phyloP scores from a whole-genome alignment of 2,888 invertebrate genomes.

The Lasioglossum zephyrum region DNA sequence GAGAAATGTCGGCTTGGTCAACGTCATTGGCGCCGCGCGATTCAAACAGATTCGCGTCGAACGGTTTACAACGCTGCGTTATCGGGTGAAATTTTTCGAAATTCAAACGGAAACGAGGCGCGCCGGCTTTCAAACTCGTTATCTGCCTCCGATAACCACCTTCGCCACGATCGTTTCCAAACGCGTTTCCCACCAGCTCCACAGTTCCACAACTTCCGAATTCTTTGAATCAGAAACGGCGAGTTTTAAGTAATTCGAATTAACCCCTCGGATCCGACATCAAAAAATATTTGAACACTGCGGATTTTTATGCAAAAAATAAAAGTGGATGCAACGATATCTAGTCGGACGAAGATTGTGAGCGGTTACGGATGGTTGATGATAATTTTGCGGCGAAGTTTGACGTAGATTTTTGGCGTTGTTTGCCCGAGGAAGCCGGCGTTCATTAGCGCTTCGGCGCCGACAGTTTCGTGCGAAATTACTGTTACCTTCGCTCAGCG shows the following conservation, averaged over 20 bases:
- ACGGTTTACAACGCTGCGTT: not conserved
- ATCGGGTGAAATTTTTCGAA: not conserved
- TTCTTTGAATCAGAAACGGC: not conserved
- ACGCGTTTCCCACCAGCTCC: not conserved
- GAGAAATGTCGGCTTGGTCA: slow-evolving; percentile 16
- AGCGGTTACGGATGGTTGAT: not conserved
- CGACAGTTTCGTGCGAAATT: slow-evolving; percentile 41
- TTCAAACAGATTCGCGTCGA: slow-evolving; percentile 1
- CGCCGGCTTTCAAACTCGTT: slow-evolving; percentile 38
- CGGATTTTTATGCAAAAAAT: not conserved
- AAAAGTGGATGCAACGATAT: not conserved
- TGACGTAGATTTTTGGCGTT: not conserved
- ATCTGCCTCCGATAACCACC: slow-evolving; percentile 49
- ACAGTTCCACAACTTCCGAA: slow-evolving; percentile 1
- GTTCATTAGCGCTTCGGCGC: slow-evolving; percentile 1
- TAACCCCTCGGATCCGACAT: not conserved
- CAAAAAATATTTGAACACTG: not conserved
- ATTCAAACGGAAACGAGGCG: not conserved
- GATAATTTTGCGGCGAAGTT: not conserved
- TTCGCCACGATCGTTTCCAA: slow-evolving; percentile 24
- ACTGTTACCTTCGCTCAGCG: slow-evolving; percentile 47
- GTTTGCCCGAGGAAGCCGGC: not conserved
- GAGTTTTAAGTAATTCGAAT: not conserved
- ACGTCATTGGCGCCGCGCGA: slow-evolving; percentile 27
- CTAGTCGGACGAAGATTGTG: not conserved